Evolutionary conservation across 2,113 vertebrate species (phyloP), one percentile per base, ranked within the genome.

Genomic region (Mungos mungo): DNA sequence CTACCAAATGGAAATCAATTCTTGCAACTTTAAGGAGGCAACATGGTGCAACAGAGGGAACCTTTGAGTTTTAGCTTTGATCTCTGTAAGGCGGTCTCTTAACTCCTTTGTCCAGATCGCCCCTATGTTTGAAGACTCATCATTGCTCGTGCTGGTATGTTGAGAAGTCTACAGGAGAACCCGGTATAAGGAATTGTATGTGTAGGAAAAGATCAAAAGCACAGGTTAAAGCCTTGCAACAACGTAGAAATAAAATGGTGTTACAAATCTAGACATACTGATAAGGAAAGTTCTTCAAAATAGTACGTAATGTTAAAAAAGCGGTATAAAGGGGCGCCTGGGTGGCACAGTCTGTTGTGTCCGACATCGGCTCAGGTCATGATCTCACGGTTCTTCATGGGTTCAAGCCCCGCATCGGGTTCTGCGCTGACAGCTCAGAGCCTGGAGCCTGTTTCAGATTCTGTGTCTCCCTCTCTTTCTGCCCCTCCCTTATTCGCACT

Each of bases 171-270:
- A 41, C 21, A 7, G 5, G 45, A 23, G 35, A 54, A 63, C 27
- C n/a, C 1, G 87, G 47, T 84, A 38, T 45, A 54, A 81, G n/a
- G 50, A 65, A 31, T 66, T 95, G 21, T 38, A 38, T n/a, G 12
- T 13, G 3, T 84, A 85, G 80, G 31, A 79, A 86, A 94, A 77
- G 52, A 65, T 90, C 3, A 79, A 90, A 95, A 90, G 33, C 60
- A 2, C 16, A 69, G 21, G 4, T 92, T 94, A 93, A 92, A 88
- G 94, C 14, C 16, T 88, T 85, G 81, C n/a, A 84, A 47, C 27
- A 92, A 93, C 81, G 83, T 33, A 91, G n/a, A 13, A 81, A 90
- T 95, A 96, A 96, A 95, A 57, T 88, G 35, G 25, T 57, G 15
- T 63, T 69, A 47, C 68, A 83, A 60, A 63, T 76, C 7, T 92